Evolutionary conservation across 2,113 vertebrate species (phyloP).

Genomic region (Dromiciops gliroides): DNA sequence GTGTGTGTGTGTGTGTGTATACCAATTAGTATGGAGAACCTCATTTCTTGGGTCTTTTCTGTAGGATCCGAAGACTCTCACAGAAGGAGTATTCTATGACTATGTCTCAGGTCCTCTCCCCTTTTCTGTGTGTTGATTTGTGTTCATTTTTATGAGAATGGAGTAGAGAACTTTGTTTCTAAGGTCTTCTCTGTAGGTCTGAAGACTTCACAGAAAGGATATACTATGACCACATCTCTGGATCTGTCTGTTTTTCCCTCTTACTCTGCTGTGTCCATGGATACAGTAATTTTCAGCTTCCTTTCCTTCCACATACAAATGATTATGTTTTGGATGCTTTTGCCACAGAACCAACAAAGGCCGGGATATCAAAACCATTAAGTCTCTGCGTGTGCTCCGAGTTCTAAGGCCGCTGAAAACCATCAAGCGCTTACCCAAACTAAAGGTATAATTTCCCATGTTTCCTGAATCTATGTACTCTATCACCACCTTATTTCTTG

Average conservation of each 20-base stretch:
- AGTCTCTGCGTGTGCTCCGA: constrained; percentile 95
- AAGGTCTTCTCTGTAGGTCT: neutral
- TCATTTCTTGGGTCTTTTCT: too few relatives aligned
- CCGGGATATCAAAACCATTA: constrained; percentile 98
- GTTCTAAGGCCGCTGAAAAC: constrained; percentile 98
- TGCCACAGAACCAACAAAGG: constrained; percentile 95
- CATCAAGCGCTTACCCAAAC: constrained; percentile 98
- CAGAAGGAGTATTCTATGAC: too few relatives aligned
- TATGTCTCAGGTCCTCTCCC: too few relatives aligned
- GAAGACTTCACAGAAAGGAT: neutral
- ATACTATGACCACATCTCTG: neutral
- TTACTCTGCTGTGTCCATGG: neutral
- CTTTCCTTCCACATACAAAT: constrained; percentile 40
- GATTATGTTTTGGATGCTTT: constrained; percentile 45
- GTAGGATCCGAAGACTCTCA: too few relatives aligned
- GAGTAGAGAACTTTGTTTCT: neutral
- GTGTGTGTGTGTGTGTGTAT: neutral
- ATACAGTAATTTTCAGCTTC: neutral
- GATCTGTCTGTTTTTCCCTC: neutral
- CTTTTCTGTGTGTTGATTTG: neutral
- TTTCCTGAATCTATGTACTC: neutral
- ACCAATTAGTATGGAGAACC: too few relatives aligned
- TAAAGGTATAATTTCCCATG: constrained; percentile 88
- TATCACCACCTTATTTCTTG: neutral
- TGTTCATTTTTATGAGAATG: neutral